Evolutionary conservation across 2,888 invertebrate genomes (phyloP).

Genomic region (Mesoligia furuncula): DNA sequence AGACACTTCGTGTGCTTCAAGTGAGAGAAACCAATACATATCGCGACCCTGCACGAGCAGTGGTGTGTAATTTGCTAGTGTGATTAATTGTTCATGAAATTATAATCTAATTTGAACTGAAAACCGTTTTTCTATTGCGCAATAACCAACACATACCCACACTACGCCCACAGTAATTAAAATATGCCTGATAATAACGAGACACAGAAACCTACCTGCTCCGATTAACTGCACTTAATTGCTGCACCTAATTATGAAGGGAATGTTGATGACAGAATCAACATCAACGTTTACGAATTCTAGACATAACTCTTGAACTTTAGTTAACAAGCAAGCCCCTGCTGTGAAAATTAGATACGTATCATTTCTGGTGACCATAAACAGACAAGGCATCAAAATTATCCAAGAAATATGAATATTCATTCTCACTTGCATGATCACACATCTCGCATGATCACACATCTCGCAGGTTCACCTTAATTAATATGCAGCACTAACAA

Average conservation of each 20-base stretch:
- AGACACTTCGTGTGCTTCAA: too few relatives aligned
- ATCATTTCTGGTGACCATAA: not conserved
- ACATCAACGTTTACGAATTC: not conserved
- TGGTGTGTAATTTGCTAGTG: too few relatives aligned
- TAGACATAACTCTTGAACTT: not conserved
- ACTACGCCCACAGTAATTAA: too few relatives aligned
- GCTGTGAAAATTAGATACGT: slow-evolving; percentile 12
- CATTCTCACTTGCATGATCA: slow-evolving; percentile 11
- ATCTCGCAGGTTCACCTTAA: slow-evolving; percentile 11
- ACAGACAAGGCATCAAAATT: not conserved
- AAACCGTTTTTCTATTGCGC: too few relatives aligned
- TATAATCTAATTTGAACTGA: too few relatives aligned
- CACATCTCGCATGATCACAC: slow-evolving; percentile 8
- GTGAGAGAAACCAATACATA: too few relatives aligned
- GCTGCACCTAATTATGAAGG: not conserved
- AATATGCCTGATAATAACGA: too few relatives aligned
- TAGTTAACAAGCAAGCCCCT: not conserved
- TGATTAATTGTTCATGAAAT: too few relatives aligned
- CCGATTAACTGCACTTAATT: too few relatives aligned
- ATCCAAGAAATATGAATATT: slow-evolving; percentile 19
- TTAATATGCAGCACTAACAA: slow-evolving; percentile 4
- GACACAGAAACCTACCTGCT: too few relatives aligned
- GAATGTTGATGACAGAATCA: not conserved
- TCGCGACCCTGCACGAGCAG: too few relatives aligned
- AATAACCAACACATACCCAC: too few relatives aligned